A percentile compares a stretch with the other conserved stretches of the same genome.
These are phyloP conservation scores for Tromatobia lineatoria DNA, from an alignment of 2,888 invertebrate genomes.

Conservation along the genomic window DNA sequence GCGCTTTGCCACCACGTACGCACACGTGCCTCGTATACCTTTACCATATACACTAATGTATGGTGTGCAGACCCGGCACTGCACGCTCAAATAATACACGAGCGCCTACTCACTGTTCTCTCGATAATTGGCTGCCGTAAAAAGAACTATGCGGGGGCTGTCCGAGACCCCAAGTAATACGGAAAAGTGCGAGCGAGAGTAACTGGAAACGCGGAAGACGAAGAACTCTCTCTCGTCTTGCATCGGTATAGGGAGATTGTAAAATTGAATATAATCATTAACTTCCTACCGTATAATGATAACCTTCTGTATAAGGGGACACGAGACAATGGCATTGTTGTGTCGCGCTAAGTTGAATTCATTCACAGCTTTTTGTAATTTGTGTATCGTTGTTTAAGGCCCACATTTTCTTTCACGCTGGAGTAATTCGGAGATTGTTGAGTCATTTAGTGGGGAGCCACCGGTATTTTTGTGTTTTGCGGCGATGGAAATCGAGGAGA, in stretches of 20 bases:
- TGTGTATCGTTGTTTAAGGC: slow-evolving; percentile 1
- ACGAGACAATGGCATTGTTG: slow-evolving; percentile 58
- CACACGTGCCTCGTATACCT: slow-evolving; percentile 61
- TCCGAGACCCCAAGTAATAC: slow-evolving; percentile 24
- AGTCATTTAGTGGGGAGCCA: too few relatives aligned
- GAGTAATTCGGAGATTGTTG: too few relatives aligned
- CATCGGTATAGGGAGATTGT: background rate
- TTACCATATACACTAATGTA: slow-evolving; percentile 13
- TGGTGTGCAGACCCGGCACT: background rate
- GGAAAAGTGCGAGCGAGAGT: slow-evolving; percentile 13
- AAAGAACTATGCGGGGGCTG: slow-evolving; percentile 33
- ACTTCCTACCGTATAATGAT: slow-evolving; percentile 33
- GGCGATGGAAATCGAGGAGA: too few relatives aligned
- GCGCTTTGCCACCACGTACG: slow-evolving; percentile 60
- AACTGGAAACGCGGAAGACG: slow-evolving; percentile 53
- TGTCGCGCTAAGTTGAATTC: slow-evolving; percentile 39
- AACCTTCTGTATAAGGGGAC: slow-evolving; percentile 26
- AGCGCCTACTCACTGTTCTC: slow-evolving; percentile 64
- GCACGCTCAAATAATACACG: slow-evolving; percentile 47
- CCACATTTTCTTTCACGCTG: too few relatives aligned
- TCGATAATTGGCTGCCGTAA: slow-evolving; percentile 75
- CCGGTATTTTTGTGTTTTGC: too few relatives aligned
- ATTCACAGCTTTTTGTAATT: slow-evolving; percentile 27
- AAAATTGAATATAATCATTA: too few relatives aligned
- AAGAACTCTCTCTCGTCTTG: slow-evolving; percentile 40